phyloP scores from a whole-genome alignment of 2,888 invertebrate species.

The Lamellibrachia columna region DNA sequence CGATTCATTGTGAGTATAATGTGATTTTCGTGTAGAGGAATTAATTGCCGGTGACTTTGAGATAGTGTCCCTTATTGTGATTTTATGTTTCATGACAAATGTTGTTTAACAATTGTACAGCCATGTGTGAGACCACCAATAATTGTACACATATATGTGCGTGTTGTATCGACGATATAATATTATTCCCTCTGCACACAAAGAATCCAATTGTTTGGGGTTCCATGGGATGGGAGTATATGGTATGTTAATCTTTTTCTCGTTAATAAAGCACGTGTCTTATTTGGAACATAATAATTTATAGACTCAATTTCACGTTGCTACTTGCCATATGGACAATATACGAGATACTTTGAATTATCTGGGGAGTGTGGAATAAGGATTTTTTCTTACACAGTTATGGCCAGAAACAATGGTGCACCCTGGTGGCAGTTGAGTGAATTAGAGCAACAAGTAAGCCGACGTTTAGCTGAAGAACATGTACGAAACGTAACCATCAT shows the following conservation, averaged over 20 bases:
- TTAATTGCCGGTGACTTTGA: too few relatives aligned
- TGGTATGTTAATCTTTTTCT: background rate
- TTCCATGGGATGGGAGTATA: background rate
- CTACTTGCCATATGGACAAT: background rate
- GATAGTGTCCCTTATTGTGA: too few relatives aligned
- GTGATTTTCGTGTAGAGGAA: too few relatives aligned
- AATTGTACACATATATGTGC: background rate
- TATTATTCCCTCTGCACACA: background rate
- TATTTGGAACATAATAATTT: too few relatives aligned
- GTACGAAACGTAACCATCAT: slow-evolving; percentile 84
- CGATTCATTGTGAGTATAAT: too few relatives aligned
- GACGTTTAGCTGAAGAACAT: slow-evolving; percentile 79
- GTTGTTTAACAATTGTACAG: background rate
- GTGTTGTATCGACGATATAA: background rate
- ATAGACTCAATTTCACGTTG: background rate
- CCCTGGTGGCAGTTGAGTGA: background rate
- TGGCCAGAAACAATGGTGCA: background rate
- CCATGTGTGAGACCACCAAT: background rate
- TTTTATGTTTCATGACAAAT: background rate
- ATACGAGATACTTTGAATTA: background rate
- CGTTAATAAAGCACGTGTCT: background rate
- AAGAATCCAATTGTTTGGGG: background rate
- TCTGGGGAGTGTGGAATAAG: background rate
- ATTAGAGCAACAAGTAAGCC: background rate
- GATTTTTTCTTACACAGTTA: background rate